Conservation (phyloP, 2,113 vertebrate species). For the Aleadryas rufinucha region DNA sequence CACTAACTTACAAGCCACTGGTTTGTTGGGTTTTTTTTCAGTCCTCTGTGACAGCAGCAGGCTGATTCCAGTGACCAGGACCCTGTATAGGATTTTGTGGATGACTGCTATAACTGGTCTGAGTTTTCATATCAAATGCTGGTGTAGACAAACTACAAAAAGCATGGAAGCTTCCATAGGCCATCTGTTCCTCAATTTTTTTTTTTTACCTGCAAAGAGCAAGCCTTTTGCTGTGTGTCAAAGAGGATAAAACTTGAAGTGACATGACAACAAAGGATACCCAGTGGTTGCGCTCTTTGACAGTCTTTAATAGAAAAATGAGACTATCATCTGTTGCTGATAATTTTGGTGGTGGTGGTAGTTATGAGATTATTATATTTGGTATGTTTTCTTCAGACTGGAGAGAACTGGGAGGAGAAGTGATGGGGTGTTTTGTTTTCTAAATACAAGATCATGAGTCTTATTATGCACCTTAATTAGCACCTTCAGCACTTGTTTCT, state of each 20-base stretch:
- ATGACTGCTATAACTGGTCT: background rate
- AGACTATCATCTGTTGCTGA: background rate
- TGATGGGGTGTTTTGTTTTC: background rate
- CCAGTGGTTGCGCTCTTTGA: background rate
- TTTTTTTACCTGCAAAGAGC: background rate
- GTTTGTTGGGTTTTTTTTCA: background rate
- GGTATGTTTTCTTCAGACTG: background rate
- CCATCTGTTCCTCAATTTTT: background rate
- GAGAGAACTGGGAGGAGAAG: background rate
- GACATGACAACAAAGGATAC: background rate
- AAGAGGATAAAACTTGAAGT: background rate
- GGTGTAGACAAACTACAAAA: background rate
- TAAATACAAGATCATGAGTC: background rate
- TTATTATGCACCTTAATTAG: background rate
- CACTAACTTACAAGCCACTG: background rate
- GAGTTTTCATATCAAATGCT: background rate
- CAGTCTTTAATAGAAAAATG: background rate
- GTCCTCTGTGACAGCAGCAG: background rate
- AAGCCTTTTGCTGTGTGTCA: background rate
- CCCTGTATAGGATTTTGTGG: background rate
- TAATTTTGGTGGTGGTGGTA: background rate
- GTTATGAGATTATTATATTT: background rate
- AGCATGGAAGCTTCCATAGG: background rate
- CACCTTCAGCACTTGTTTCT: constrained; percentile 19
- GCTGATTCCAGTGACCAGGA: background rate